phyloP scores from a whole-genome alignment of 2,797 vertebrate genomes.

The Poecile montanus region DNA sequence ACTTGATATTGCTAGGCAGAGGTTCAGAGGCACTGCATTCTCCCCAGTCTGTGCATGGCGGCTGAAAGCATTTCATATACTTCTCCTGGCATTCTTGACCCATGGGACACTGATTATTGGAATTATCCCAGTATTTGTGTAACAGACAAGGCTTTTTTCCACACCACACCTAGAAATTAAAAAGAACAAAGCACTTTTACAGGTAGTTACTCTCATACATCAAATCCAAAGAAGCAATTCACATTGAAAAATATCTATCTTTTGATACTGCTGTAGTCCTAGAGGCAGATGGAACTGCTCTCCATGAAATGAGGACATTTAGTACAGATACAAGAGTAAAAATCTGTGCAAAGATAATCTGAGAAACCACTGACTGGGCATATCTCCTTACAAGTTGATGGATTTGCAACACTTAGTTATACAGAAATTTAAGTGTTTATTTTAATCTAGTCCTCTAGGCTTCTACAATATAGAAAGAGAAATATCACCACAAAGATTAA shows the following conservation, averaged over 20 bases:
- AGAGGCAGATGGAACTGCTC: neutral
- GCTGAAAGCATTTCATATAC: conserved; percentile 87
- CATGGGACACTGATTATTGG: conserved; percentile 78
- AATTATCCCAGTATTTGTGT: conserved; percentile 52
- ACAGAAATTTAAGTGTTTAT: neutral
- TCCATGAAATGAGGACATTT: neutral
- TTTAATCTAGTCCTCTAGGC: neutral
- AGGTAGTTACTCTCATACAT: neutral
- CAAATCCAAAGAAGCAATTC: neutral
- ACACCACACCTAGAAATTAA: conserved; percentile 85
- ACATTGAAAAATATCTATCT: fast-evolving
- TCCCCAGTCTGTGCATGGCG: conserved; percentile 88
- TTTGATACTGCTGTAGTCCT: neutral
- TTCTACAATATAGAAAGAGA: neutral
- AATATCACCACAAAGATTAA: neutral
- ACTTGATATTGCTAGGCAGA: conserved; percentile 79
- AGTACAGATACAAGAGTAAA: neutral
- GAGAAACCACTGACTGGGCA: neutral
- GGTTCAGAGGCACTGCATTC: conserved; percentile 82
- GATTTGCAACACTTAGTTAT: neutral
- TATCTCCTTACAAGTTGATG: neutral
- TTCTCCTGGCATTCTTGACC: conserved; percentile 85
- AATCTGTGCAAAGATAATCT: neutral
- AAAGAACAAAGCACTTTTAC: neutral
- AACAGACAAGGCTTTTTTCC: conserved; percentile 87